Conservation (phyloP, 2,797 vertebrate species). For the Cichlasoma orientale region DNA sequence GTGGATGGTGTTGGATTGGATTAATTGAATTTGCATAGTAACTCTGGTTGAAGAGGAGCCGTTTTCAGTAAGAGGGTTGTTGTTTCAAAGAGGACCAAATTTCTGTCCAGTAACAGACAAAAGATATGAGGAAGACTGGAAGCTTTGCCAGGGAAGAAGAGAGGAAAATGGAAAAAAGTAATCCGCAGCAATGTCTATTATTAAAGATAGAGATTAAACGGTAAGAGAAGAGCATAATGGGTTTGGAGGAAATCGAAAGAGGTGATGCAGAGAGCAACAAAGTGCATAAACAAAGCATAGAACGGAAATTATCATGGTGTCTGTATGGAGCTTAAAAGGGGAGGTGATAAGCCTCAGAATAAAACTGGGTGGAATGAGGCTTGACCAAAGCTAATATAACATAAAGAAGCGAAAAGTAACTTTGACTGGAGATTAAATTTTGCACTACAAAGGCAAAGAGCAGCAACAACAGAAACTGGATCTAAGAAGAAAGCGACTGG, state of each 20-base stretch:
- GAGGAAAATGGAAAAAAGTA: not conserved
- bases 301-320: slow-evolving; percentile 12
- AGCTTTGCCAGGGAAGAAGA: not conserved
- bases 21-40: not conserved
- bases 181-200: not conserved
- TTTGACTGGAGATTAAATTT: slow-evolving; percentile 18
- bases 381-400: slow-evolving; percentile 27
- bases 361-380: slow-evolving; percentile 26
- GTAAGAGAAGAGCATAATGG: slow-evolving; percentile 23
- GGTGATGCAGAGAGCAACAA: slow-evolving; percentile 14
- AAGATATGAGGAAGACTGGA: not conserved
- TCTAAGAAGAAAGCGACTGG: not conserved
- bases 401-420: slow-evolving; percentile 6
- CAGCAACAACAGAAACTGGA: slow-evolving; percentile 3
- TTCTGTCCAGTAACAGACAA: not conserved
- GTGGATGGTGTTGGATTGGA: too few relatives aligned
- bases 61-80: not conserved
- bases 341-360: slow-evolving; percentile 19
- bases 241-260: slow-evolving; percentile 11
- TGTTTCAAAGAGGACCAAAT: not conserved
- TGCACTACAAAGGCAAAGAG: not conserved
- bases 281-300: slow-evolving; percentile 20
- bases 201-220: slow-evolving; percentile 12
- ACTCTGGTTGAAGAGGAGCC: not conserved
- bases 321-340: not conserved